Conservation (phyloP, 2,113 vertebrate species). For the Malurus melanocephalus region DNA sequence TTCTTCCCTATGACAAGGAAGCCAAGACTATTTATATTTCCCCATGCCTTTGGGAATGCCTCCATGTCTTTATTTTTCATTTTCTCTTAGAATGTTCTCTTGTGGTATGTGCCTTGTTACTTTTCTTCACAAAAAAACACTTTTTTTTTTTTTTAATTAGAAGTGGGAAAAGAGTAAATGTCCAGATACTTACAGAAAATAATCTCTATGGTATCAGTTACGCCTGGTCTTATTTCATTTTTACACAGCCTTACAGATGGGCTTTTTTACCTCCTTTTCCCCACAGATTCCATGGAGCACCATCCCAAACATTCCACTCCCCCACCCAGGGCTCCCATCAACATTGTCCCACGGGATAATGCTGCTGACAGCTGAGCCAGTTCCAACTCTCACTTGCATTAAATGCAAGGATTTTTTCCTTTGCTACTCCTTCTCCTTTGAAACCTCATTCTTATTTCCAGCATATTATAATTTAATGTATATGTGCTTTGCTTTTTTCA, state of each 20-base stretch:
- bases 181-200: neutral
- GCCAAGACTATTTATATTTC: constrained; percentile 41
- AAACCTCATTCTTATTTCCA: neutral
- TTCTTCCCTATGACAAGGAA: constrained; percentile 45
- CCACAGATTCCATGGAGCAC: neutral
- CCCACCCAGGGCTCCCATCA: neutral
- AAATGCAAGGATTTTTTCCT: neutral
- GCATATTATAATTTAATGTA: neutral
- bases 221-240: neutral
- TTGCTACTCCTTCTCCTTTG: neutral
- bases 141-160: neutral
- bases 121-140: neutral
- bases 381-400: neutral
- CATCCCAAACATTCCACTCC: neutral
- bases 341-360: neutral
- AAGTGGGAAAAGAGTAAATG: neutral
- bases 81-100: constrained; percentile 7
- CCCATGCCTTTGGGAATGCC: constrained; percentile 26
- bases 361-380: neutral
- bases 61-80: constrained; percentile 10
- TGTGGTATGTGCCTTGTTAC: neutral
- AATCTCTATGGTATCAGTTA: neutral
- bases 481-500: neutral
- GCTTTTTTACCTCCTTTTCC: neutral
- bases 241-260: neutral